These are phyloP conservation scores for Poeciliopsis occidentalis DNA, from an alignment of 2,113 vertebrate species.

Conservation along the genomic window DNA sequence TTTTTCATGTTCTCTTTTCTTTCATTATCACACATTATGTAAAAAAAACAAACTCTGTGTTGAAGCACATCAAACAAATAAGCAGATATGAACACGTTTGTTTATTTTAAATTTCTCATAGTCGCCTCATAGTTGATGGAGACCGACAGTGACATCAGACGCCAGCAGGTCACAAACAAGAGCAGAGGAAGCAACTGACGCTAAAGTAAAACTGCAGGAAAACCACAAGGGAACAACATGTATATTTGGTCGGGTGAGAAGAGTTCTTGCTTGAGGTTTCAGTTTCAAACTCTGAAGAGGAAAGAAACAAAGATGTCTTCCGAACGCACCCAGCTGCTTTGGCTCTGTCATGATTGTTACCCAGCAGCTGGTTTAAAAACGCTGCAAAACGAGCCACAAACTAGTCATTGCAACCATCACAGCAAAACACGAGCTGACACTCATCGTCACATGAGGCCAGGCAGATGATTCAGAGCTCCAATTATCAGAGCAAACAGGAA, in stretches of 20 bases:
- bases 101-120: too few relatives aligned
- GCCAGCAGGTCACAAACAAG: not conserved
- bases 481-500: conserved; percentile 19
- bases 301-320: not conserved
- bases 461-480: not conserved
- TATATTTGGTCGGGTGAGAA: too few relatives aligned
- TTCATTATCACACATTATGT: too few relatives aligned
- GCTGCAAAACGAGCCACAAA: not conserved
- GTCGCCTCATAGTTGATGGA: too few relatives aligned
- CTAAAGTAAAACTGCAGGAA: conserved; percentile 45
- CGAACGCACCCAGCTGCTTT: not conserved
- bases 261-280: too few relatives aligned
- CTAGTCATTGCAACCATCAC: not conserved
- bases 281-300: not conserved
- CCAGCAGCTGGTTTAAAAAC: not conserved
- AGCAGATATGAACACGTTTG: too few relatives aligned
- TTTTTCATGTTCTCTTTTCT: too few relatives aligned
- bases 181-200: conserved; percentile 34
- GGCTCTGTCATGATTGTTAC: not conserved
- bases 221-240: too few relatives aligned
- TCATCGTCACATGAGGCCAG: not conserved
- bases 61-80: too few relatives aligned
- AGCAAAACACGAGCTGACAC: not conserved
- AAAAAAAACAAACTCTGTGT: too few relatives aligned
- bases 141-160: too few relatives aligned